Evolutionary conservation across 2,888 invertebrate species (phyloP).

Genomic region (Pseudeuparius sepicola): DNA sequence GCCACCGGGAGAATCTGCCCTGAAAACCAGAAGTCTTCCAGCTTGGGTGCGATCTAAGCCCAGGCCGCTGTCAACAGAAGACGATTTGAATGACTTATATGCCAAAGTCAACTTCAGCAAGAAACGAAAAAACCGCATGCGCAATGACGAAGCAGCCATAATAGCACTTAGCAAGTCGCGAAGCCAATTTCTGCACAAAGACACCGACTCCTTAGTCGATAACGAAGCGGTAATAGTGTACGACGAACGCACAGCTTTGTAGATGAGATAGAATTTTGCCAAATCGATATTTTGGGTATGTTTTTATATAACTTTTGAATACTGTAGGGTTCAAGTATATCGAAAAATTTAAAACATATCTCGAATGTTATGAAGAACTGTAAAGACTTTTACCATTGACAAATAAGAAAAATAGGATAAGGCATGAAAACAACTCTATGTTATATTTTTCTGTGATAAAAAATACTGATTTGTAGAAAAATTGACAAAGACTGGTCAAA

Average conservation of each 20-base stretch:
- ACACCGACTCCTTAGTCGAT: constrained; percentile 56
- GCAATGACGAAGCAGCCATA: constrained; percentile 69
- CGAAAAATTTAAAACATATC: no score
- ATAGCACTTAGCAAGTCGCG: constrained; percentile 70
- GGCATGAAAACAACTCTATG: no score
- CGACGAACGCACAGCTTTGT: constrained; percentile 70
- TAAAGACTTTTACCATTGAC: no score
- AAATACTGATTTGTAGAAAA: no score
- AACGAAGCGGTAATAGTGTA: constrained; percentile 74
- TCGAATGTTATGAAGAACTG: no score
- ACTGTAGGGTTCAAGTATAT: no score
- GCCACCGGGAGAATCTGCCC: constrained; percentile 39
- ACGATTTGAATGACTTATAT: constrained; percentile 58
- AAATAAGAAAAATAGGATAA: no score
- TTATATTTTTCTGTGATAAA: no score
- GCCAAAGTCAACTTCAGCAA: constrained; percentile 68
- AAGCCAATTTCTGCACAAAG: constrained; percentile 48
- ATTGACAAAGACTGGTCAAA: no score
- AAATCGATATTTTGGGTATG: constrained; percentile 21
- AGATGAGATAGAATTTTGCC: constrained; percentile 29
- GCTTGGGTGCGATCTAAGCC: constrained; percentile 63
- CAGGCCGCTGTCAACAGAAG: constrained; percentile 56
- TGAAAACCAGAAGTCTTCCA: constrained; percentile 59
- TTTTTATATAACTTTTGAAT: no score
- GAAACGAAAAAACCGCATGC: constrained; percentile 71